Base-by-base conservation (phyloP, 2,113 vertebrate species). In the Bufo bufo region DNA sequence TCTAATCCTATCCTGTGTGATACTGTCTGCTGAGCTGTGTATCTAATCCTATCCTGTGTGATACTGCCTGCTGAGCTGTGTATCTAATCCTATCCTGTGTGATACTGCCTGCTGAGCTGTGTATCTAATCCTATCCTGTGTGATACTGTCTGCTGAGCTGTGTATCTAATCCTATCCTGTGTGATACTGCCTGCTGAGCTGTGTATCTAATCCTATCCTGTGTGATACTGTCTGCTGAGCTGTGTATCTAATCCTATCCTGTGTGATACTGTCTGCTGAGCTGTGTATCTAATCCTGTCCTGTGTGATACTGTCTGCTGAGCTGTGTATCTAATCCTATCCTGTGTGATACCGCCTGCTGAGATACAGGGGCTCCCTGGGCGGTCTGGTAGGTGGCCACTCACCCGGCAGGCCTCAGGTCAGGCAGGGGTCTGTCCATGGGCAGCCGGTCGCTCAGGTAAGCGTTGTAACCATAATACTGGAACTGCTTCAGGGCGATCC, bases 381-480 rank as follows among this genome's bases (percentile, higher is more conserved):
- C 16, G 59, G 61, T 20, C 16, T 14, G 3, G 2, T 23, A 43
- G 13, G n/a, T 10, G 59, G 83, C 3, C 89, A 91, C 95, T 96
- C 94, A 99, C 98, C 97, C 98, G 14, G 94, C 95, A 66, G 98
- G 98, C 90, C 98, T 95, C 69, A 99, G 96, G 94, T 99, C 98
- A 0, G 98, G 96, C 87, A 99, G 95, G 12, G 96, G 85, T 88
- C 98, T 93, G 93, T 98, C 95, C 58, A 99, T 93, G 0, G 98
- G 95, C 87, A 99, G 94, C 59, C 97, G 97, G 90, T 99, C 98
- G 9, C 98, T 99, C 94, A 99, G 97, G 95, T 99, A 99, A 88
- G 97, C 96, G 0, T 99, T 99, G 93, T 99, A 99, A 89, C 98
- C 98, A 0, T 99, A 99, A 92, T 99, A 99, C 93, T 99, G 98